phyloP scores from a whole-genome alignment of 1,140 invertebrate species.

The Thaumetopoea pityocampa region DNA sequence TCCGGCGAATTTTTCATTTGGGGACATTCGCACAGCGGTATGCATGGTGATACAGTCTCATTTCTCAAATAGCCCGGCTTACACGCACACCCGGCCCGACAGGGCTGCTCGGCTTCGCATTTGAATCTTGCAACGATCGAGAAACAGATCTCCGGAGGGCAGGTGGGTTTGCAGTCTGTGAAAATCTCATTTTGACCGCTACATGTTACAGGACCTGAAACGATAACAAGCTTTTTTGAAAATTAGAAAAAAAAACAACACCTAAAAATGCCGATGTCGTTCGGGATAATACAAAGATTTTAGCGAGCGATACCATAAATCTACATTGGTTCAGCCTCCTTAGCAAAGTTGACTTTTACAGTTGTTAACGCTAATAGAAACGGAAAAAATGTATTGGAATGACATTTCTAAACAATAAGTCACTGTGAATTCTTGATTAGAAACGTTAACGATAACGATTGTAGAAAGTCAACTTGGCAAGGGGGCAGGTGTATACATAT shows the following conservation, averaged over 20 bases:
- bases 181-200: slow-evolving; percentile 10
- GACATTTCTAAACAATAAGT: background rate
- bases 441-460: too few species aligned
- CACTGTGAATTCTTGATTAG: too few species aligned
- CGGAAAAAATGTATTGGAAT: too few species aligned
- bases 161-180: slow-evolving; percentile 7
- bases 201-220: slow-evolving; percentile 6
- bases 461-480: too few species aligned
- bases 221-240: background rate
- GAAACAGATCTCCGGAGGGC: slow-evolving; percentile 14
- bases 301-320: too few species aligned
- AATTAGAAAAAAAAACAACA: background rate
- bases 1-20: slow-evolving; percentile 9
- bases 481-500: too few species aligned
- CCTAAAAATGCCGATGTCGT: too few species aligned
- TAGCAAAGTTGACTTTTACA: background rate
- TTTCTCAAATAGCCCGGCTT: slow-evolving; percentile 13
- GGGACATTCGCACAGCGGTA: slow-evolving; percentile 11
- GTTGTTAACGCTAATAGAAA: too few species aligned
- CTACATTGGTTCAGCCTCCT: too few species aligned
- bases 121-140: slow-evolving; percentile 9
- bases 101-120: slow-evolving; percentile 1
- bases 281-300: too few species aligned
- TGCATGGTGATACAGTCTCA: slow-evolving; percentile 5
- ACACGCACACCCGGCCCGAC: slow-evolving; percentile 11